Evolutionary conservation across 2,888 invertebrate species (phyloP), one percentile per base, ranked within the genome.

Genomic region (Cephus nigrinus): DNA sequence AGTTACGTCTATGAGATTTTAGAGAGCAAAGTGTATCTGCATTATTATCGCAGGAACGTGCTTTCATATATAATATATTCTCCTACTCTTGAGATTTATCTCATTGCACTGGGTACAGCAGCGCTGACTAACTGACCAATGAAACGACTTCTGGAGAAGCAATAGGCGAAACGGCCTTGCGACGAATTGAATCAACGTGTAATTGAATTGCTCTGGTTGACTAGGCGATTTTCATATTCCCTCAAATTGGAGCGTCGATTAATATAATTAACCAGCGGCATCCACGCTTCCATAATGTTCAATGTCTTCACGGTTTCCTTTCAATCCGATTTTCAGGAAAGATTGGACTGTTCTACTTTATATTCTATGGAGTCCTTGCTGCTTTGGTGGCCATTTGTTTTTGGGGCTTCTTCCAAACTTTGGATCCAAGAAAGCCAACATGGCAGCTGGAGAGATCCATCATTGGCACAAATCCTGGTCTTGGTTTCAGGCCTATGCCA

Each of bases 401-500:
- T 94, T 97, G 97, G 95, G 96, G 96, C 80, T 99, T 99, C 93
- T 95, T 96, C 85, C 96, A 96, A 92, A 97, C 98, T 1, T 92
- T 98, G 87, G 97, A 98, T 92, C 95, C 96, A n/a, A 94, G 96
- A 85, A 95, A 95, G 89, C 99, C 98, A 12, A 97, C 95, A 92
- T 98, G 97, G 97, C 96, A 96, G 90, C 93, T 97, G 80, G 95
- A 96, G 55, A 92, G 94, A 79, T 98, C 98, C 80, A 94, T 98
- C 86, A 98, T 99, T 87, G 98, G 98, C 87, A 96, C 96, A 85
- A 98, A 98, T 93, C 99, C 99, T 83, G 99, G 95, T 94, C 93
- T 99, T 78, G 99, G 99, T 81, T 99, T 98, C 92, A 94, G 99
- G 83, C 99, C 99, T 11, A 95, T 96, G 94, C 97, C 99, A 11